phyloP scores from a whole-genome alignment of 37 sponge, comb jelly and placozoan species.

The Bolinopsis microptera region DNA sequence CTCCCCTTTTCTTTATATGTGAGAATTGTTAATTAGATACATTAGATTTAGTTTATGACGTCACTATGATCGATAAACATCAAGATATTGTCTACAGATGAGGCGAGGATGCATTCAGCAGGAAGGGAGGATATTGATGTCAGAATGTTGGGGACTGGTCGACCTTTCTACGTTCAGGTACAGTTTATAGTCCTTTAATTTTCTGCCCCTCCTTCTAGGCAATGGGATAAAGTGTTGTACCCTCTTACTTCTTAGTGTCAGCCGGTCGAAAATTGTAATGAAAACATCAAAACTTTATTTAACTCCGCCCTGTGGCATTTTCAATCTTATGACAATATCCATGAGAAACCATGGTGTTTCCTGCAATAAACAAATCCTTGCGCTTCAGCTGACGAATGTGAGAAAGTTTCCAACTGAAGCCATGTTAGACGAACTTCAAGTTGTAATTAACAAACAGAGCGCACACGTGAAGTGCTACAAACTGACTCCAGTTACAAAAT shows the following conservation, averaged over 20 bases:
- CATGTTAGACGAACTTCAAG: slow-evolving; percentile 63
- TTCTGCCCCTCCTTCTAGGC: too few relatives aligned
- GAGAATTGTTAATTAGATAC: neutral
- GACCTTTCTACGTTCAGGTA: slow-evolving; percentile 31
- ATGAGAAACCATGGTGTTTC: too few relatives aligned
- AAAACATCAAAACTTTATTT: too few relatives aligned
- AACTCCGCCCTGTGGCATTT: too few relatives aligned
- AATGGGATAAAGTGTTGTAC: too few relatives aligned
- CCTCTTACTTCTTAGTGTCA: too few relatives aligned
- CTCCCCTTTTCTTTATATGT: too few relatives aligned
- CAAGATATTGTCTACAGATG: neutral
- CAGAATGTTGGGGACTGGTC: slow-evolving; percentile 89
- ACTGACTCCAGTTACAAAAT: slow-evolving; percentile 70
- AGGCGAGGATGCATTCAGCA: slow-evolving; percentile 60
- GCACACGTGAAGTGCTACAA: slow-evolving; percentile 63
- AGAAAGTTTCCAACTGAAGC: neutral
- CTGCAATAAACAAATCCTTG: too few relatives aligned
- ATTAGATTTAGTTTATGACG: neutral
- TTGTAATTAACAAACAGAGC: slow-evolving; percentile 68
- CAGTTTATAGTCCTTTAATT: too few relatives aligned
- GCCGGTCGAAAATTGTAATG: too few relatives aligned
- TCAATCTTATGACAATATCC: too few relatives aligned
- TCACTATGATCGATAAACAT: too few relatives aligned
- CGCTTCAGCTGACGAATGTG: slow-evolving; percentile 38
- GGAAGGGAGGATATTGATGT: slow-evolving; percentile 98